Conservation (phyloP, 2,113 vertebrate species). For the Hydrochoerus hydrochaeris region DNA sequence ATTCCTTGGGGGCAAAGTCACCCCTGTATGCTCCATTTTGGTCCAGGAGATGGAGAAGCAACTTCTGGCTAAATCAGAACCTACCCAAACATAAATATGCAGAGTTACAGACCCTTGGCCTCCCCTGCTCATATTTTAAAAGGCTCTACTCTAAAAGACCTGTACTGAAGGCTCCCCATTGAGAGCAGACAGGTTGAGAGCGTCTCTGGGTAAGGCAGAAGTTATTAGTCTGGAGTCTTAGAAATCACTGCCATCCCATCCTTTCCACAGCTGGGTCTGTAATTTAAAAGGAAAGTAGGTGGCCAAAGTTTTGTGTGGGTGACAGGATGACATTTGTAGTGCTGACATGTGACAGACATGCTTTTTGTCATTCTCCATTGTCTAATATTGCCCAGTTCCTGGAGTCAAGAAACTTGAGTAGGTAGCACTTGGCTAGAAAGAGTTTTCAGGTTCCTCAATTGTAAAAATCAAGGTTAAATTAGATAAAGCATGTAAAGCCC, state of each 20-base stretch:
- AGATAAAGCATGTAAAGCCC: constrained; percentile 22
- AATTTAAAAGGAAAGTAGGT: neutral
- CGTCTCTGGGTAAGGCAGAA: neutral
- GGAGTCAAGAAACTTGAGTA: neutral
- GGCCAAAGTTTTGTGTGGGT: neutral
- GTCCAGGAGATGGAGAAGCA: neutral
- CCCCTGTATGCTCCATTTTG: neutral
- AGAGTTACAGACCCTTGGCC: neutral
- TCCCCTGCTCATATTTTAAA: neutral
- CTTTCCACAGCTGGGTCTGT: neutral
- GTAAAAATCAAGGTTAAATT: constrained; percentile 35
- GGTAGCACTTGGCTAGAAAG: constrained; percentile 2
- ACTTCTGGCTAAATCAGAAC: neutral
- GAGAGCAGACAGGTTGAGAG: neutral
- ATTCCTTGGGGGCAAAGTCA: neutral
- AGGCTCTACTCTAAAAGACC: neutral
- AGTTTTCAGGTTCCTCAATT: constrained; percentile 18
- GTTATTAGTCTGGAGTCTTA: constrained; percentile 1
- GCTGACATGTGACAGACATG: neutral
- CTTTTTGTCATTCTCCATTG: neutral
- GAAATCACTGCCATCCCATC: neutral
- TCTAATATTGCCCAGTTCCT: constrained; percentile 23
- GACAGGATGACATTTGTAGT: neutral
- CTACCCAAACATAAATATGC: neutral
- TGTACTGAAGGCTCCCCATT: neutral